phyloP scores from a whole-genome alignment of 2,888 invertebrate genomes.

The Rhopalosiphum nymphaeae region DNA sequence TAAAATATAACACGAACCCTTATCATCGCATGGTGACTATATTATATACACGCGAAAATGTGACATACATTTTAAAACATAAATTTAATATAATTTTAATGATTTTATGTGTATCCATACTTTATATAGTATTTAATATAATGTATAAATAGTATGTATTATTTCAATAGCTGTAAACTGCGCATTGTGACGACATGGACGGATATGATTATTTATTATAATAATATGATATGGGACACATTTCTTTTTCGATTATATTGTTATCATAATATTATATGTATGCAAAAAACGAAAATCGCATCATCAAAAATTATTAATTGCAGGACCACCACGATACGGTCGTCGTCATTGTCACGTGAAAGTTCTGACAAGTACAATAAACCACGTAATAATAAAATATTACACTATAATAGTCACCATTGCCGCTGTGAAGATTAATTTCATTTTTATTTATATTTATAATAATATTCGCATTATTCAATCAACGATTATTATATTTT shows the following conservation, averaged over 20 bases:
- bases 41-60: neutral
- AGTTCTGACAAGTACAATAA: neutral
- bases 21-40: neutral
- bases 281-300: neutral
- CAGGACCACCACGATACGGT: neutral
- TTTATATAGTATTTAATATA: neutral
- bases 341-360: neutral
- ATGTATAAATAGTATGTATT: neutral
- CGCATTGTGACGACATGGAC: neutral
- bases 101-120: neutral
- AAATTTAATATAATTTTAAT: neutral
- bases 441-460: neutral
- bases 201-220: neutral
- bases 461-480: conserved; percentile 10
- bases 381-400: neutral
- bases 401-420: neutral
- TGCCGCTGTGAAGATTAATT: neutral
- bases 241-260: neutral
- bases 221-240: neutral
- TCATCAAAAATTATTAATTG: neutral
- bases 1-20: neutral
- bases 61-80: neutral
- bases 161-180: neutral
- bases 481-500: neutral
- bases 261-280: neutral